Percentiles rank a stretch among this genome's conserved stretches.
These are phyloP conservation scores for Hydropsyche betteni DNA, from an alignment of 2,888 invertebrate genomes.

Conservation along the genomic window DNA sequence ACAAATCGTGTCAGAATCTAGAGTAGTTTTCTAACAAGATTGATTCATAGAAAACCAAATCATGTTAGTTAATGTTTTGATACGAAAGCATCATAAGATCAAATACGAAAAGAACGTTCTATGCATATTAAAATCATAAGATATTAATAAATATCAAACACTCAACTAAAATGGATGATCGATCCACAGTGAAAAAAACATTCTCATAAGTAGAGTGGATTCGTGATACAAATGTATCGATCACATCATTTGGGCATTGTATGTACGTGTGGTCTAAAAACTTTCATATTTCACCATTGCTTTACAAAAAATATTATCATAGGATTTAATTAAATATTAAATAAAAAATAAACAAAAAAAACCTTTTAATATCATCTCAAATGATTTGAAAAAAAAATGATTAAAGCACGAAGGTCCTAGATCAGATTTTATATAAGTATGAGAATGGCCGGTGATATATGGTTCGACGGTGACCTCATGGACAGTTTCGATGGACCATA, in stretches of 20 bases:
- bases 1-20: neutral
- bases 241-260: conserved; percentile 1
- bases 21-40: neutral
- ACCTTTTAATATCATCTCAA: neutral
- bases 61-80: neutral
- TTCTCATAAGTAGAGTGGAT: conserved; percentile 40
- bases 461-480: conserved; percentile 48
- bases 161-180: neutral
- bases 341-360: no score
- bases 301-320: no score
- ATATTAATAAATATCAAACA: no score
- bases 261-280: neutral
- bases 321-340: no score
- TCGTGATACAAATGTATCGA: conserved; percentile 44
- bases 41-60: neutral
- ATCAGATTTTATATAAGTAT: no score
- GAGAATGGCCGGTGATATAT: conserved; percentile 44
- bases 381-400: neutral
- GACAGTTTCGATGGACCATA: conserved; percentile 50
- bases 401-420: neutral
- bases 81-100: neutral
- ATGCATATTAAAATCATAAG: neutral
- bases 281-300: no score
- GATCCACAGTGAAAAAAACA: conserved; percentile 9
- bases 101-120: neutral